Conservation (phyloP, 1,140 invertebrate genomes). For the Pogonognathellus flavescens region DNA sequence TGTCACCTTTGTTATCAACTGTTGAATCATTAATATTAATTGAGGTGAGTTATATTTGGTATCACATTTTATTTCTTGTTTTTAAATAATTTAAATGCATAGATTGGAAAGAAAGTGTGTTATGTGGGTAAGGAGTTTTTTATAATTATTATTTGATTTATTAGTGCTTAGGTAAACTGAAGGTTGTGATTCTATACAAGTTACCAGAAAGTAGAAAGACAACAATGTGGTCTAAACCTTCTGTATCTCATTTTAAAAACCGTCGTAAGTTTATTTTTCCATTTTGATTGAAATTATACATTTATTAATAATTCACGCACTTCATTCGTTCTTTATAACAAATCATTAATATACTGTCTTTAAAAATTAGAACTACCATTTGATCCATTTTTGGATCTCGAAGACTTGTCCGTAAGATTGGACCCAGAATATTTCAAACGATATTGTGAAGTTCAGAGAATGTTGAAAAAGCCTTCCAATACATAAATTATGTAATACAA, state of each 20-base stretch:
- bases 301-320: too few relatives aligned
- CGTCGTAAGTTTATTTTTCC: constrained; percentile 13
- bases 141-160: background rate
- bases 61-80: background rate
- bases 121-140: too few relatives aligned
- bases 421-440: background rate
- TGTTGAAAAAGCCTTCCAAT: background rate
- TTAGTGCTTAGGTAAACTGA: background rate
- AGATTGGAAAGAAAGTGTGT: too few relatives aligned
- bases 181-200: background rate
- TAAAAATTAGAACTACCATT: background rate
- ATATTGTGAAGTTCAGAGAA: background rate
- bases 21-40: background rate
- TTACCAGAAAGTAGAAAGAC: background rate
- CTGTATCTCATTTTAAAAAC: constrained; percentile 3
- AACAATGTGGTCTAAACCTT: constrained; percentile 10
- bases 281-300: too few relatives aligned
- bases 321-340: too few relatives aligned
- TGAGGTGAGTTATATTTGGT: background rate
- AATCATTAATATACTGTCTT: too few relatives aligned
- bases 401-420: background rate
- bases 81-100: background rate
- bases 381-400: constrained; percentile 39
- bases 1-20: background rate
- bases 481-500: background rate